phyloP scores from a whole-genome alignment of 1,140 invertebrate species.

The Arctopsyche grandis region DNA sequence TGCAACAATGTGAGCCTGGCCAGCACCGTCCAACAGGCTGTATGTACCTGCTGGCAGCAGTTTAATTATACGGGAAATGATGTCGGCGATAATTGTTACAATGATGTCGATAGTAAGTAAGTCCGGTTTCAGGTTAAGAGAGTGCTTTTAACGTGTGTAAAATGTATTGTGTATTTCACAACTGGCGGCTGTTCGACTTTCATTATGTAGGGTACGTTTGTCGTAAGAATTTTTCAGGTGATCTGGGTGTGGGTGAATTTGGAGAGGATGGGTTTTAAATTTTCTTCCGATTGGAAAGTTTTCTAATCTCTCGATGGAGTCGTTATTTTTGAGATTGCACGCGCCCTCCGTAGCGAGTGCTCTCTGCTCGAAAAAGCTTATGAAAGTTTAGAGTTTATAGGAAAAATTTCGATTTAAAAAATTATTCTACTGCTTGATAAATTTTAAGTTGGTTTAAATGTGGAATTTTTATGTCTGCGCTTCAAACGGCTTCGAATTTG shows the following conservation, averaged over 20 bases:
- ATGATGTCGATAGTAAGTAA: neutral
- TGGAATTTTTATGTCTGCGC: too few relatives aligned
- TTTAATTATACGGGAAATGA: neutral
- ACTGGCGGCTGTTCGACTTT: too few relatives aligned
- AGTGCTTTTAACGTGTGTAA: too few relatives aligned
- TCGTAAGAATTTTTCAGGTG: too few relatives aligned
- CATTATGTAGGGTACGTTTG: too few relatives aligned
- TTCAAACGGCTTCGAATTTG: too few relatives aligned
- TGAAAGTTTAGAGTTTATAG: neutral
- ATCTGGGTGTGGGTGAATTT: too few relatives aligned
- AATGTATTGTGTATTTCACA: too few relatives aligned
- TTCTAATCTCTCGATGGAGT: slow-evolving; percentile 18
- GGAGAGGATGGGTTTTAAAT: neutral
- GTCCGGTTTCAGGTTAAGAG: too few relatives aligned
- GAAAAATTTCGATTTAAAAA: slow-evolving; percentile 11
- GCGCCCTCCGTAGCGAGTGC: too few relatives aligned
- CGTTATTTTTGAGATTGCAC: slow-evolving; percentile 2
- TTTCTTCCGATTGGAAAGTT: slow-evolving; percentile 7
- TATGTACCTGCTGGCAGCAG: neutral
- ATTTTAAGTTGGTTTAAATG: neutral
- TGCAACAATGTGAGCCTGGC: slow-evolving; percentile 7
- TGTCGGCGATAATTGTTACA: neutral
- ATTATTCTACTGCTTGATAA: neutral
- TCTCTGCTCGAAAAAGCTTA: too few relatives aligned
- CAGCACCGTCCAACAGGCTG: neutral